Base-by-base conservation (phyloP, 2,888 invertebrate genomes). In the Scaptomyza parva region DNA sequence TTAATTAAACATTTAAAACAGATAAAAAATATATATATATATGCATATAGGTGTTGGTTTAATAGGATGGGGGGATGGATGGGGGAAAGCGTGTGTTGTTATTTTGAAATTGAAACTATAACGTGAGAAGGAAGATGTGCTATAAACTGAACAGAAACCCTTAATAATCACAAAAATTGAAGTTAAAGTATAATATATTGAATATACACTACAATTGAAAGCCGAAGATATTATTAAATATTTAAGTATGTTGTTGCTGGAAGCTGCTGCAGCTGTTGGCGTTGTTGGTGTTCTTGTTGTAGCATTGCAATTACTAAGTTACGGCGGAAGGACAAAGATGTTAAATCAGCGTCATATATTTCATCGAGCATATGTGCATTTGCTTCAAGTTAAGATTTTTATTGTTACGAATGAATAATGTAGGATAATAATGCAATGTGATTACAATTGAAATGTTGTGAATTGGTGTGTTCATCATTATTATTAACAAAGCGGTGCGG, bases 1-100 rank as follows among this genome's bases (percentile, higher is more conserved):
- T 70, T 76, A 75, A 69, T 64, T 76, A 69, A 75, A 65, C 72
- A 72, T 72, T 65, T 54, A 73, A 72, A 65, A 76, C 50, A 59
- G 57, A 52, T 58, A 22, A 22, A 39, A 45, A 53, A 53, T 2
- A 30, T 12, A 30, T 11, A 12, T 30, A 30, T 12, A 30, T 30
- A 30, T 30, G 6, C 0, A 33, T n/a, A 12, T 12, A 30, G 3
- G 8, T 8, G 2, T 14, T 37, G 35, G 33, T 39, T 26, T 33
- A 45, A 18, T 28, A 30, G 33, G 37, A 30, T 30, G 5, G 20
- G 18, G 43, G 51, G 40, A 12, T n/a, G 33, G 37, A 30, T 30
- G 5, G 20, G 18, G 43, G 51, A 43, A 12, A n/a, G n/a, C n/a
- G 12, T 9, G 18, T 20, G 37, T 18, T 28, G 22, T 22, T 22